Conservation (phyloP, 2,888 invertebrate genomes). For the Drosophila anomelani region DNA sequence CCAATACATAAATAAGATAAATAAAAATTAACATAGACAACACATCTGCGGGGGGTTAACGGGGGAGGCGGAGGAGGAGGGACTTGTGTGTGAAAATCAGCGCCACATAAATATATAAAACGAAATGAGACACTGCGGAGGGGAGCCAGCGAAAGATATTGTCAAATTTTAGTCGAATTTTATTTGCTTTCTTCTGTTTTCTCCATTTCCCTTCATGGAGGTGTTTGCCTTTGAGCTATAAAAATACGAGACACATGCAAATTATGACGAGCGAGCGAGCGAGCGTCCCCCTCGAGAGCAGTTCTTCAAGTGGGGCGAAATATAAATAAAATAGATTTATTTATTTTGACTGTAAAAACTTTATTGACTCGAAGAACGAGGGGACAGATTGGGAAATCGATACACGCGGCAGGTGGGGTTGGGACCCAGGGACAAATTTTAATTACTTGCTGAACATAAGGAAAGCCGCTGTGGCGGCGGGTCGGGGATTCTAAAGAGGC, state of each 20-base stretch:
- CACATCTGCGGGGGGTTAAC: slow-evolving; percentile 18
- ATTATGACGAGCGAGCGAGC: slow-evolving; percentile 40
- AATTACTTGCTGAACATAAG: slow-evolving; percentile 30
- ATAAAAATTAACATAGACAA: slow-evolving; percentile 78
- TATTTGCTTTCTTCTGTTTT: slow-evolving; percentile 56
- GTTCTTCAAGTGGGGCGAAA: slow-evolving; percentile 32
- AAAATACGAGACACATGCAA: slow-evolving; percentile 72
- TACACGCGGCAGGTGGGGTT: slow-evolving; percentile 16
- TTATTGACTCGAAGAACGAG: slow-evolving; percentile 43
- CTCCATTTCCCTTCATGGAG: not conserved
- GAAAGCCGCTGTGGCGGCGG: not conserved
- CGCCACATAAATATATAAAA: slow-evolving; percentile 46
- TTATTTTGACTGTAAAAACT: slow-evolving; percentile 53
- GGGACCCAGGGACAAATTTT: slow-evolving; percentile 21
- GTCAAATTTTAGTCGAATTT: slow-evolving; percentile 62
- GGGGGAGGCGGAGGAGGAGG: not conserved
- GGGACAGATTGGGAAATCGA: slow-evolving; percentile 36
- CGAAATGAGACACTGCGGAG: slow-evolving; percentile 41
- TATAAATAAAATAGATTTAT: slow-evolving; percentile 48
- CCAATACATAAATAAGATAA: slow-evolving; percentile 72
- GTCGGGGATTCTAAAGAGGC: not conserved
- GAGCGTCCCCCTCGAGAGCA: slow-evolving; percentile 6
- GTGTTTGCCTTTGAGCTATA: slow-evolving; percentile 48
- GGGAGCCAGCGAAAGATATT: slow-evolving; percentile 47
- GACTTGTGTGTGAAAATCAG: slow-evolving; percentile 45